A percentile compares a stretch with the other conserved stretches of the same genome.
phyloP scores from a whole-genome alignment of 2,113 vertebrate genomes.

The Dicentrarchus labrax region DNA sequence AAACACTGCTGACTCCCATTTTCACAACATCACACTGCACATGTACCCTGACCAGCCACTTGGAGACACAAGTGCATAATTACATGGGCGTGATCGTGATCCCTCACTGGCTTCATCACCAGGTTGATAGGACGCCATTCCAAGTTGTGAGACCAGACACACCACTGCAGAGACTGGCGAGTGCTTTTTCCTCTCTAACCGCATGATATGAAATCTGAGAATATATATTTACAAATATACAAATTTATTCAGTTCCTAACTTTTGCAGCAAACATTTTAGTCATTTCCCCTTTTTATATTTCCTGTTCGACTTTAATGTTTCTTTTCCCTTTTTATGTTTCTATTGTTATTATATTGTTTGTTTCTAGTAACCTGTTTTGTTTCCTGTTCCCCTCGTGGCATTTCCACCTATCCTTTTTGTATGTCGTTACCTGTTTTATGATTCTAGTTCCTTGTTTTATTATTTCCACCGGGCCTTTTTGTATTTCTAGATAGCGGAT shows the following conservation, averaged over 20 bases:
- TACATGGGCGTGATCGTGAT: background rate
- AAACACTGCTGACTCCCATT: background rate
- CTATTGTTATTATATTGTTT: no score
- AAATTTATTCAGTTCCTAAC: background rate
- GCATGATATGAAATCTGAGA: background rate
- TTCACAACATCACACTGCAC: background rate
- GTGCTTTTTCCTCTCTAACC: background rate
- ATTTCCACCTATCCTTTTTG: background rate
- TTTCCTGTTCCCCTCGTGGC: background rate
- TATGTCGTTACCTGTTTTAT: background rate
- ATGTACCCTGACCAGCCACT: background rate
- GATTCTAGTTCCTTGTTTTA: background rate
- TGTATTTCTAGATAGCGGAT: background rate
- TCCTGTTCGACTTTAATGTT: background rate
- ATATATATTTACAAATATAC: background rate
- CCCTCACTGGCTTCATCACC: background rate
- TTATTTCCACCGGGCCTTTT: background rate
- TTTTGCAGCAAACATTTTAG: background rate
- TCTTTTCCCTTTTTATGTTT: background rate
- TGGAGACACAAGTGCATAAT: background rate
- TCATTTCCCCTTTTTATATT: background rate
- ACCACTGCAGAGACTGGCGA: background rate
- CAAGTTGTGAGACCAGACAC: no score
- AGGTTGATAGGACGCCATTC: background rate
- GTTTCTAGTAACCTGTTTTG: background rate